These are phyloP conservation scores for Dynastes tityus DNA, from an alignment of 2,888 invertebrate species.

Conservation along the genomic window DNA sequence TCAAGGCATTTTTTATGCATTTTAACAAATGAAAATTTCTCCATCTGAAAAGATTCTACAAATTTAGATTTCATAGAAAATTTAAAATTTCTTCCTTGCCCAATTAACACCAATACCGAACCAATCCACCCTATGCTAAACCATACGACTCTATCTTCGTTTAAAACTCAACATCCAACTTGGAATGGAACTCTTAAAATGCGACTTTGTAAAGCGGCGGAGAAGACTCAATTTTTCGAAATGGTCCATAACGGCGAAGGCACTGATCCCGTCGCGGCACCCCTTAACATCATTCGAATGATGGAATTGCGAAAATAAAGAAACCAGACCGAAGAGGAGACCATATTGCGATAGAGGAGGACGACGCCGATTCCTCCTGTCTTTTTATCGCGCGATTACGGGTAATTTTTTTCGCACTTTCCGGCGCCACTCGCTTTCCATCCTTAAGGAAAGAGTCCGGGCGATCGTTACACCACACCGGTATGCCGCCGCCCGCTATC, in stretches of 20 bases:
- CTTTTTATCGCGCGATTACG: conserved; percentile 44
- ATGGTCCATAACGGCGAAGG: conserved; percentile 56
- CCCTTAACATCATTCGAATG: conserved; percentile 41
- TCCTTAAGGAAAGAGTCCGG: neutral
- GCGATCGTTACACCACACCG: conserved; percentile 27
- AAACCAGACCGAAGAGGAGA: conserved; percentile 28
- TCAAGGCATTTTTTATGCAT: no score
- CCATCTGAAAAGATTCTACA: no score
- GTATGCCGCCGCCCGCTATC: conserved; percentile 6
- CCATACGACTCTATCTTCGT: no score
- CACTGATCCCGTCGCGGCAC: conserved; percentile 51
- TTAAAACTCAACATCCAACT: neutral
- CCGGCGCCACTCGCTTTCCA: neutral
- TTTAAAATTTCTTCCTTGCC: no score
- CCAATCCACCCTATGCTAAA: no score
- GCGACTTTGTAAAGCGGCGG: conserved; percentile 17
- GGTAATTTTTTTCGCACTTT: conserved; percentile 43
- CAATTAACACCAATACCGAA: no score
- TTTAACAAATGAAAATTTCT: no score
- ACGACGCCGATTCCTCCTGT: conserved; percentile 34
- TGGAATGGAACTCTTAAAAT: conserved; percentile 13
- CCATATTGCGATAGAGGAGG: conserved; percentile 28
- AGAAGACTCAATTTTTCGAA: conserved; percentile 58
- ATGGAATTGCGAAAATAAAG: conserved; percentile 46
- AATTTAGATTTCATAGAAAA: no score